Percentiles rank a stretch among this genome's conserved stretches.
Evolutionary conservation across 2,888 invertebrate genomes (phyloP).

Genomic region (Papilio gigon): DNA sequence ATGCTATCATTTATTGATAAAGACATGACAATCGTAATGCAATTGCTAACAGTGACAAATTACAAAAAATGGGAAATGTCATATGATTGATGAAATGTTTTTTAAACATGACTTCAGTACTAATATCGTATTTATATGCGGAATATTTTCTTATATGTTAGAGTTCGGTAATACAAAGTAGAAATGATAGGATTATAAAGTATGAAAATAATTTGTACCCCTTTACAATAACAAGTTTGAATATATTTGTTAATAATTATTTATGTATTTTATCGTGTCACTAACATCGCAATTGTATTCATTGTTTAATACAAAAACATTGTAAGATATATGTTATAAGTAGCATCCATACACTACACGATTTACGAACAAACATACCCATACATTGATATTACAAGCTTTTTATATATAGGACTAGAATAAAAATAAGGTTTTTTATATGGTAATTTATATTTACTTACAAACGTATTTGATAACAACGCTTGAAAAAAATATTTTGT

Average conservation of each 20-base stretch:
- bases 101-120: not conserved
- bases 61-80: too few relatives aligned
- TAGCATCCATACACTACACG: not conserved
- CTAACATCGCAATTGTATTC: not conserved
- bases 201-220: not conserved
- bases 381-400: not conserved
- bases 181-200: not conserved
- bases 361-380: not conserved
- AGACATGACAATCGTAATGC: conserved; percentile 15
- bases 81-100: not conserved
- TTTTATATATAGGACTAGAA: not conserved
- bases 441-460: not conserved
- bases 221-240: not conserved
- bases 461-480: not conserved
- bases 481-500: not conserved
- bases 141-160: not conserved
- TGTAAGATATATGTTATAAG: not conserved
- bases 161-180: not conserved
- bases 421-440: not conserved
- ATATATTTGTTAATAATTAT: not conserved
- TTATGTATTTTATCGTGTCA: not conserved
- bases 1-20: conserved; percentile 23
- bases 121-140: not conserved
- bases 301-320: conserved; percentile 5
- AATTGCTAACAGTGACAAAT: not conserved